phyloP scores from a whole-genome alignment of 2,888 invertebrate species.

The Andrena praecox region DNA sequence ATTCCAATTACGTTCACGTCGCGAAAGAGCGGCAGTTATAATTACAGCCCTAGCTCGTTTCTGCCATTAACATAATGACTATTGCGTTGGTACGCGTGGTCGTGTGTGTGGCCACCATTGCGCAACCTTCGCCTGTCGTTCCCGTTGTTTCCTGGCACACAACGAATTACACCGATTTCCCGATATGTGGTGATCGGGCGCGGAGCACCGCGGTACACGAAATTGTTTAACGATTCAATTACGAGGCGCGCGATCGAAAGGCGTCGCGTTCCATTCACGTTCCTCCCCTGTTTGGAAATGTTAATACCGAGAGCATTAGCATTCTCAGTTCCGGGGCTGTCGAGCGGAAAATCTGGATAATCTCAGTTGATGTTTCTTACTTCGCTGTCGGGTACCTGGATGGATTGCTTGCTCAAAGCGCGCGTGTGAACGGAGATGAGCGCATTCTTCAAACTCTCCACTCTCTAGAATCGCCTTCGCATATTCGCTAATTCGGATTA shows the following conservation, averaged over 20 bases:
- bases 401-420: neutral
- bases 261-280: neutral
- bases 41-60: constrained; percentile 32
- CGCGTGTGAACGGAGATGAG: too few species aligned
- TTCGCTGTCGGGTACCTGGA: too few species aligned
- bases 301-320: neutral
- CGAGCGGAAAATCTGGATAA: neutral
- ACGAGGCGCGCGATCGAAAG: constrained; percentile 17
- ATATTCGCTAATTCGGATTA: too few species aligned
- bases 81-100: constrained; percentile 23
- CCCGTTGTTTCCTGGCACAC: constrained; percentile 24
- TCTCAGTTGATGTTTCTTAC: neutral
- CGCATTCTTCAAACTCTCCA: too few species aligned
- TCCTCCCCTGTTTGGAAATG: constrained; percentile 8
- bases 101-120: constrained; percentile 19
- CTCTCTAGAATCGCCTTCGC: too few species aligned
- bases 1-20: constrained; percentile 20
- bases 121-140: constrained; percentile 6
- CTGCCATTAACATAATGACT: constrained; percentile 46
- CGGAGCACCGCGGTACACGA: neutral
- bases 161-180: constrained; percentile 35
- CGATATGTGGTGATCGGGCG: constrained; percentile 24
- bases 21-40: constrained; percentile 23
- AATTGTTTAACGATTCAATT: constrained; percentile 54
- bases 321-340: too few species aligned